These are phyloP conservation scores for Agrotis ipsilon DNA, from an alignment of 2,888 invertebrate genomes.

Conservation along the genomic window DNA sequence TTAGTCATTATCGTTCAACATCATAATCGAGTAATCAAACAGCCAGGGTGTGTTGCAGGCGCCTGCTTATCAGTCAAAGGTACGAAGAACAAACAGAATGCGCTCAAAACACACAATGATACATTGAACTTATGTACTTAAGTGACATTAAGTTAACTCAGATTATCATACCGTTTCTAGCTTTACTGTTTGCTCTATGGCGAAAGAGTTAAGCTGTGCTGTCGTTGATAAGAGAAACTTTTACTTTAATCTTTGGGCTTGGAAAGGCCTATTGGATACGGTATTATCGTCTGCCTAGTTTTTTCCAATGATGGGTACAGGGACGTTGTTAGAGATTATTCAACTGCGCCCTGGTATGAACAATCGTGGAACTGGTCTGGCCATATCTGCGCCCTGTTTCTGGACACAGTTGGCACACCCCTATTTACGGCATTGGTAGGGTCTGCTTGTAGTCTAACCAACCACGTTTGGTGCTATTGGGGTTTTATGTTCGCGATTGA, in stretches of 20 bases:
- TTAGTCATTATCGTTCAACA: slow-evolving; percentile 15
- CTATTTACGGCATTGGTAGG: no score
- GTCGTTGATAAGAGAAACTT: slow-evolving; percentile 54
- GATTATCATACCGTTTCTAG: slow-evolving; percentile 67
- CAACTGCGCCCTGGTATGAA: no score
- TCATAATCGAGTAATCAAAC: slow-evolving; percentile 46
- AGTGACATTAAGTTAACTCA: slow-evolving; percentile 57
- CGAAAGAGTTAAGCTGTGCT: slow-evolving; percentile 55
- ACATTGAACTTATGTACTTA: slow-evolving; percentile 56
- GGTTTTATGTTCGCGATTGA: background rate
- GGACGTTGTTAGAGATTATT: no score
- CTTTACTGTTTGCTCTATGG: slow-evolving; percentile 60
- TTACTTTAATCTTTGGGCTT: slow-evolving; percentile 21
- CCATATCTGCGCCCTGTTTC: no score
- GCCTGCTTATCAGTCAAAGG: slow-evolving; percentile 87
- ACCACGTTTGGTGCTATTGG: no score
- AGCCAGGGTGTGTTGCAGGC: slow-evolving; percentile 67
- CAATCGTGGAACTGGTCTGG: no score
- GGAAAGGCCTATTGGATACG: background rate
- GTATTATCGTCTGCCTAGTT: background rate
- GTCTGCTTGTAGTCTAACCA: no score
- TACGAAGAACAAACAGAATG: slow-evolving; percentile 81
- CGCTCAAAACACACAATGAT: slow-evolving; percentile 60
- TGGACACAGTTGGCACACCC: no score
- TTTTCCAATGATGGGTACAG: no score